Evolutionary conservation across 1,140 invertebrate genomes (phyloP).

Genomic region (Andricus grossulariae): DNA sequence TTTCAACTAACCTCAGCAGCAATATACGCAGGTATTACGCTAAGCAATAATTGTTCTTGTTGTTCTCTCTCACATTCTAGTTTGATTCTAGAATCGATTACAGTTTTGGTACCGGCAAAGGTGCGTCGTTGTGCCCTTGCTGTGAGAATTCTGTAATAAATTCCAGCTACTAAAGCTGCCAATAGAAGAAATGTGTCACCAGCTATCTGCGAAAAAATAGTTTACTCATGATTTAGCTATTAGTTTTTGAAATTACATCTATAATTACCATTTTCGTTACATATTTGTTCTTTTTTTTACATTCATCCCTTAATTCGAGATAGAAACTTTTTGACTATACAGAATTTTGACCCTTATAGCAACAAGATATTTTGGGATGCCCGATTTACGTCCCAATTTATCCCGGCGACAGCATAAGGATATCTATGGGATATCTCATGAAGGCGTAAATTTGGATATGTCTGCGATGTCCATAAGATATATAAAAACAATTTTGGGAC

Average conservation of each 20-base stretch:
- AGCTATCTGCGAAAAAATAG: conserved; percentile 78
- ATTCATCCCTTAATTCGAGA: no score
- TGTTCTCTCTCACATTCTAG: conserved; percentile 94
- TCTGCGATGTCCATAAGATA: no score
- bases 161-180: conserved; percentile 85
- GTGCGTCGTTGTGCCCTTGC: conserved; percentile 89
- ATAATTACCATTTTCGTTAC: neutral
- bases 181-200: conserved; percentile 86
- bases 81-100: conserved; percentile 93
- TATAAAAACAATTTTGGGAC: no score
- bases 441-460: no score
- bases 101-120: conserved; percentile 91
- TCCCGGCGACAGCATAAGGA: no score
- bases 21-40: conserved; percentile 95
- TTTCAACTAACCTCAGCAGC: conserved; percentile 85
- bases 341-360: no score
- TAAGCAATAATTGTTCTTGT: conserved; percentile 92
- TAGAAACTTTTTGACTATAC: no score
- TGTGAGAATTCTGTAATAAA: conserved; percentile 92
- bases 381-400: no score
- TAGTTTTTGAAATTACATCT: neutral
- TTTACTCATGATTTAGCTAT: conserved; percentile 4
- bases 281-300: no score
- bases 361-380: no score
- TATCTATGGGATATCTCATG: no score